Base-by-base conservation (phyloP, 1,140 invertebrate species). In the Drosophila nannoptera region DNA sequence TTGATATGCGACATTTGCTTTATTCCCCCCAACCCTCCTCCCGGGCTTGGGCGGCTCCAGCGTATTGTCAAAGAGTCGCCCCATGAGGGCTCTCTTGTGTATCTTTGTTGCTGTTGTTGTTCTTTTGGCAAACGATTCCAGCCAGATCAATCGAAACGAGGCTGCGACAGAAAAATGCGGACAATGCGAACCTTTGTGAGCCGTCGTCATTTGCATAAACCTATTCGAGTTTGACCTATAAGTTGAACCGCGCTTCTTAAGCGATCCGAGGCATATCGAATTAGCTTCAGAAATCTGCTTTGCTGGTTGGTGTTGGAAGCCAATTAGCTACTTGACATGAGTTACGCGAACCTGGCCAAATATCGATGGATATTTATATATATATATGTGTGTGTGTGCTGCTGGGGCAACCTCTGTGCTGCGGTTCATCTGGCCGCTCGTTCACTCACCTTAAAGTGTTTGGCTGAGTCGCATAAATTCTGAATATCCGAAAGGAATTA, bases 151-250 rank as follows among this genome's bases (percentile, higher is more conserved):
- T 33, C 29, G 45, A 35, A 82, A 59, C 70, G 69, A 65, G 80
- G 80, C 64, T 83, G 72, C 69, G 78, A 49, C 75, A 81, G 56
- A 81, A 53, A 81, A 67, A 81, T 40, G 53, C 40, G 31, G 14
- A 29, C 29, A 61, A 40, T 49, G 12, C 35, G 46, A 42, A 11
- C 32, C 31, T 42, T 50, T 69, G 65, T 81, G 62, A 77, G 52
- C 49, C 45, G 2, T 54, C 38, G 60, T 42, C 22, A 82, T 82
- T 82, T 72, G 80, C 72, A 76, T 73, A 81, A 72, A 66, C 60
- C n/a, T 43, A 16, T 61, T 50, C 46, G 49, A 45, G n/a, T 43
- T 43, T 54, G 36, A 46, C 33, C n/a, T 32, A 52, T 42, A 61
- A 42, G 29, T 22, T 59, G 46, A 36, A 40, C 16, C 22, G 8